Percentiles rank a stretch among this genome's conserved stretches.
Evolutionary conservation across 2,888 invertebrate genomes (phyloP).

Genomic region (Lasioglossum figueresi): DNA sequence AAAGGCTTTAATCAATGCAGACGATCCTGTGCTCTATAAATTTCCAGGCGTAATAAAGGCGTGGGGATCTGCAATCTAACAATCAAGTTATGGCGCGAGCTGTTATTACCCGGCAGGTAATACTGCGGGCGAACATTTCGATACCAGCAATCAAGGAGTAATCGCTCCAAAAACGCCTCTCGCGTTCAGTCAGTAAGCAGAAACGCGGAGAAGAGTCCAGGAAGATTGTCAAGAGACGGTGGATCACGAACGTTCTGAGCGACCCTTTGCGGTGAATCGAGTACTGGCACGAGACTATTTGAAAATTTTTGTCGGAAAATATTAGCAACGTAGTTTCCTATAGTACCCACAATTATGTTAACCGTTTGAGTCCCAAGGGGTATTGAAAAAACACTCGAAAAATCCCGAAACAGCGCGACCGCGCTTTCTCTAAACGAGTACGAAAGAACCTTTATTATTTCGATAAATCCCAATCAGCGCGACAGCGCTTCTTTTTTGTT

Average conservation of each 20-base stretch:
- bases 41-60: background rate
- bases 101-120: background rate
- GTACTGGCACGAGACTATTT: background rate
- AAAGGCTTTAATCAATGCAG: background rate
- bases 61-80: background rate
- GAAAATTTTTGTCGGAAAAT: too few species aligned
- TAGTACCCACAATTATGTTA: too few species aligned
- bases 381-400: too few species aligned
- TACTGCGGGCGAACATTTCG: background rate
- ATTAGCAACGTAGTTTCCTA: too few species aligned
- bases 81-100: background rate
- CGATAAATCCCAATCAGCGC: too few species aligned
- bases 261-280: background rate
- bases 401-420: too few species aligned
- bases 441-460: too few species aligned
- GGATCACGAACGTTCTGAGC: background rate
- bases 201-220: background rate
- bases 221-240: background rate
- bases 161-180: background rate
- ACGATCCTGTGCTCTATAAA: background rate
- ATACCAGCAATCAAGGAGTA: background rate
- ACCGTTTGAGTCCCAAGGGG: too few species aligned
- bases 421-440: too few species aligned
- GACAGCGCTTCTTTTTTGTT: too few species aligned
- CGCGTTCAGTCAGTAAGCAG: background rate